Percentiles rank a stretch among this genome's conserved stretches.
Evolutionary conservation across 2,797 vertebrate genomes (phyloP).

Genomic region (Erpetoichthys calabaricus): DNA sequence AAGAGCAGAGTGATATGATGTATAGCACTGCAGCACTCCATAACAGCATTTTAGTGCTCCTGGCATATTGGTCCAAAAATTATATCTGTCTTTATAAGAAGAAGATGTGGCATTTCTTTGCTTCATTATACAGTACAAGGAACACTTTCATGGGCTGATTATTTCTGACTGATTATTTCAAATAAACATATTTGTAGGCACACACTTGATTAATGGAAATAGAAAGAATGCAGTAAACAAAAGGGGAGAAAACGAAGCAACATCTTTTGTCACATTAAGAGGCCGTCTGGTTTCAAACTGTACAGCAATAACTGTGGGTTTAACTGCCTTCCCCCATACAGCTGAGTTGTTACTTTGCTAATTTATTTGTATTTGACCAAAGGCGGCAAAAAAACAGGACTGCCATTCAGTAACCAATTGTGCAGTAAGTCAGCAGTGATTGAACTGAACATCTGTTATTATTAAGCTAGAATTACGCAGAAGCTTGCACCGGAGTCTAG

Average conservation of each 20-base stretch:
- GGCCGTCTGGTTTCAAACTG: neutral
- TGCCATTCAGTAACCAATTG: slow-evolving; percentile 2
- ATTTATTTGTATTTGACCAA: slow-evolving; percentile 2
- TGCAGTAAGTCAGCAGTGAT: slow-evolving; percentile 11
- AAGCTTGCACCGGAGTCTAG: slow-evolving; percentile 13
- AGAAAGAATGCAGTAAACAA: neutral
- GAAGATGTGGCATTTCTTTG: too few species aligned
- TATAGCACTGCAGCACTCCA: too few species aligned
- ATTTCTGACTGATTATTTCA: too few species aligned
- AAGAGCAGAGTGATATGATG: too few species aligned
- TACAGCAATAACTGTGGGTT: slow-evolving; percentile 1
- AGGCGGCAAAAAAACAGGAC: neutral
- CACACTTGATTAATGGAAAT: too few species aligned
- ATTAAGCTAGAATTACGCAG: slow-evolving; percentile 22
- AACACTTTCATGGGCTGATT: too few species aligned
- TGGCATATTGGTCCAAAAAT: too few species aligned
- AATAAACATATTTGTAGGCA: too few species aligned
- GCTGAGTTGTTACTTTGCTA: slow-evolving; percentile 1
- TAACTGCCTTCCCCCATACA: neutral
- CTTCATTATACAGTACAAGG: too few species aligned
- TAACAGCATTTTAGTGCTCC: too few species aligned
- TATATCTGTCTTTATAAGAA: too few species aligned
- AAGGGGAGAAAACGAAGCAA: neutral
- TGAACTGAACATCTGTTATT: slow-evolving; percentile 35
- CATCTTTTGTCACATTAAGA: neutral